These are phyloP conservation scores for Belonocnema kinseyi DNA, from an alignment of 1,140 invertebrate species.

Conservation along the genomic window DNA sequence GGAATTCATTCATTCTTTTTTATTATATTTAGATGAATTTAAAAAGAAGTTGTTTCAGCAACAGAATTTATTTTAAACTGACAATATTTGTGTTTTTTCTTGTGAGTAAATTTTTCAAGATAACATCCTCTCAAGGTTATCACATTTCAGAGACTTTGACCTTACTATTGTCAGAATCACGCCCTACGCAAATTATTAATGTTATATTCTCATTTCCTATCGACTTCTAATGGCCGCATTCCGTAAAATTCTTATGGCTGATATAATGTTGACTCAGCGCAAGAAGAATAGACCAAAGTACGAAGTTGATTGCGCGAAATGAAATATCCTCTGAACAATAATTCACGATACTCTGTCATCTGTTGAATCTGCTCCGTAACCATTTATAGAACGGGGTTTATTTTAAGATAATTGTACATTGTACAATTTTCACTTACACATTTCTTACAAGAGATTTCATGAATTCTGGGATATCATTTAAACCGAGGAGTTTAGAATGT, in stretches of 20 bases:
- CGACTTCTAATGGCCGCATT: conserved; percentile 25
- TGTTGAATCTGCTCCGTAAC: neutral
- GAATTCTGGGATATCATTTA: too few relatives aligned
- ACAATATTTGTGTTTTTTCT: too few relatives aligned
- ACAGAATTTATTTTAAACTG: too few relatives aligned
- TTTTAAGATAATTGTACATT: too few relatives aligned
- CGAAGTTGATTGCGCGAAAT: conserved; percentile 49
- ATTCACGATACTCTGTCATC: conserved; percentile 3
- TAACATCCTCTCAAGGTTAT: neutral
- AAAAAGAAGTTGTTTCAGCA: too few relatives aligned
- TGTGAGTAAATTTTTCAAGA: too few relatives aligned
- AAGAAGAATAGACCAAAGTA: conserved; percentile 51
- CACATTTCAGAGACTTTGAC: neutral
- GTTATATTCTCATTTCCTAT: conserved; percentile 36
- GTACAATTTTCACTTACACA: too few relatives aligned
- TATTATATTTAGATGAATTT: too few relatives aligned
- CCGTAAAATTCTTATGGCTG: conserved; percentile 8
- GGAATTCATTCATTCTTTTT: too few relatives aligned
- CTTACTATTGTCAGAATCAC: neutral
- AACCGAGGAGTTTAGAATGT: too few relatives aligned
- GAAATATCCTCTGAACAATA: conserved; percentile 35
- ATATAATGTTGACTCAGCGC: conserved; percentile 35
- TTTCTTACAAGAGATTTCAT: too few relatives aligned
- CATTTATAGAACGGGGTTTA: too few relatives aligned
- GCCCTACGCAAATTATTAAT: conserved; percentile 34